phyloP scores from a whole-genome alignment of 2,797 vertebrate genomes.

The Triplophysa yarkandensis region DNA sequence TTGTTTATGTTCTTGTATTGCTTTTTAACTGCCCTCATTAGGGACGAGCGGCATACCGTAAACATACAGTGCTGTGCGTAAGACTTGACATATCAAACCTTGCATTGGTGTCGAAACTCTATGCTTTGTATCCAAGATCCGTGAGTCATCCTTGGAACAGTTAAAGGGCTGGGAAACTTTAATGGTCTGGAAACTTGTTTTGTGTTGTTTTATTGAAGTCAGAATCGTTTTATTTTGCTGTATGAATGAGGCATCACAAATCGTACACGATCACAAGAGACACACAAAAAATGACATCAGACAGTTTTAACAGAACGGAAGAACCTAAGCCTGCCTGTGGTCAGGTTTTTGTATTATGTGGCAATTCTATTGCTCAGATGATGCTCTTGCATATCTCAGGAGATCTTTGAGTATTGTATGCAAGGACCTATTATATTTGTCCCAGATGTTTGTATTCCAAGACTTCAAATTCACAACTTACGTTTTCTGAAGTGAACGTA shows the following conservation, averaged over 20 bases:
- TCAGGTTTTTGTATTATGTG: slow-evolving; percentile 12
- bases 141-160: slow-evolving; percentile 21
- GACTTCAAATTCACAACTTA: too few species aligned
- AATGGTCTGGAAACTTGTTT: slow-evolving; percentile 30
- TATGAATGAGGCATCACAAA: slow-evolving; percentile 25
- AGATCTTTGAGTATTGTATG: not conserved
- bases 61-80: slow-evolving; percentile 2
- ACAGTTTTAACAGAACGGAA: not conserved
- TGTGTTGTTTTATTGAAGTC: slow-evolving; percentile 16
- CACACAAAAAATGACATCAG: not conserved
- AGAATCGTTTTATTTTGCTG: slow-evolving; percentile 1
- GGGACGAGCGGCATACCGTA: not conserved
- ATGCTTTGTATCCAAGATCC: slow-evolving; percentile 17
- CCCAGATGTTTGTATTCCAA: not conserved
- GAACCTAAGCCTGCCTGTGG: slow-evolving; percentile 9
- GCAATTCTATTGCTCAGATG: slow-evolving; percentile 28
- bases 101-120: not conserved
- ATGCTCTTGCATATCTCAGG: not conserved
- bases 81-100: slow-evolving; percentile 18
- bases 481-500: not conserved
- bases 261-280: not conserved
- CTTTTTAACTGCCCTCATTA: not conserved
- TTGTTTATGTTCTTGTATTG: not conserved
- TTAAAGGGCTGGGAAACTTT: not conserved
- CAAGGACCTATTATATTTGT: not conserved